phyloP scores from a whole-genome alignment of 2,797 vertebrate genomes.

The Rhynchotus rufescens region DNA sequence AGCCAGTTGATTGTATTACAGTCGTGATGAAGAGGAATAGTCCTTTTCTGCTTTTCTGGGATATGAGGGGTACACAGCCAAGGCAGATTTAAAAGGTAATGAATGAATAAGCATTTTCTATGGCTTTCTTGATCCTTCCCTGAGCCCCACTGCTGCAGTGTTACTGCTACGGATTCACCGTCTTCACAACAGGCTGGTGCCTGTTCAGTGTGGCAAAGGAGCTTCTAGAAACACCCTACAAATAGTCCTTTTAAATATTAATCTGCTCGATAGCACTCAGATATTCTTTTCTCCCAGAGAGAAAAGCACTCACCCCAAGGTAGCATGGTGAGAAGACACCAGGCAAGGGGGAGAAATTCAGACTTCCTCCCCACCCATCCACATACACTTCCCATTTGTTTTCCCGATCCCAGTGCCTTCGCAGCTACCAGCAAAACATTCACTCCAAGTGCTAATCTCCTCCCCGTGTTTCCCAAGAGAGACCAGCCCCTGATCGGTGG shows the following conservation, averaged over 20 bases:
- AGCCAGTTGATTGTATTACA: conserved; percentile 73
- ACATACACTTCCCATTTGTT: conserved; percentile 40
- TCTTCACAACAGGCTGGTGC: not conserved
- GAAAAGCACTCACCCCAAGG: not conserved
- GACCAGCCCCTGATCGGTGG: not conserved
- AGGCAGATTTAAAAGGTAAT: conserved; percentile 65
- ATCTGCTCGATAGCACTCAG: not conserved
- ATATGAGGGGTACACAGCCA: conserved; percentile 60
- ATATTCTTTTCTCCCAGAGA: conserved; percentile 11
- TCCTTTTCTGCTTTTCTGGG: conserved; percentile 69
- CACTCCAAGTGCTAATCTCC: conserved; percentile 9
- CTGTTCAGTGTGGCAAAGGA: not conserved
- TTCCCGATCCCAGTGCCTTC: conserved; percentile 24
- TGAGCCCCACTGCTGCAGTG: not conserved
- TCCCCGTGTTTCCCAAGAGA: conserved; percentile 4
- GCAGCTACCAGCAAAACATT: conserved; percentile 32
- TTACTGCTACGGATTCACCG: not conserved
- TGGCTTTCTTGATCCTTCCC: conserved; percentile 25
- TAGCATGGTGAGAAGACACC: not conserved
- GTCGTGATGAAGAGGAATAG: conserved; percentile 74
- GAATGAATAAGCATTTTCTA: conserved; percentile 57
- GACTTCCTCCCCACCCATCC: not conserved
- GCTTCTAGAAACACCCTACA: not conserved
- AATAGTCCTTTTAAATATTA: conserved; percentile 43
- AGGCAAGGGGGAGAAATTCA: conserved; percentile 5